phyloP scores from a whole-genome alignment of 2,797 vertebrate species.

The Xyrichtys novacula region DNA sequence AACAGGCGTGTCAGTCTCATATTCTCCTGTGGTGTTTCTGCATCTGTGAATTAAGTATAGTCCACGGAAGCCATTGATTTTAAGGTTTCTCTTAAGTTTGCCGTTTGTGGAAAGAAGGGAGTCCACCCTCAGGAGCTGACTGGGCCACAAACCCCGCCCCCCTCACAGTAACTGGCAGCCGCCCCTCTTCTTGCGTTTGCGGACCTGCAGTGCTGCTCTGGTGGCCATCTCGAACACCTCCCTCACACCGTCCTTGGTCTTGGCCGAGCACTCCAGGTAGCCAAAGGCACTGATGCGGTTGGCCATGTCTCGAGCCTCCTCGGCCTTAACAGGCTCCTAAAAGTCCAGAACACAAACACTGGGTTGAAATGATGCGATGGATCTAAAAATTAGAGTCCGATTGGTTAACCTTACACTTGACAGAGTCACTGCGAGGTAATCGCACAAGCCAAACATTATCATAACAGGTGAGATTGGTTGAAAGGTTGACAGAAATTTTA shows the following conservation, averaged over 20 bases:
- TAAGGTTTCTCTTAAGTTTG: conserved; percentile 66
- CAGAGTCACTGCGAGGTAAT: too few species aligned
- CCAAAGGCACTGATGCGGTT: conserved; percentile 96
- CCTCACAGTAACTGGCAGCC: conserved; percentile 92
- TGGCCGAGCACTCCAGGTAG: conserved; percentile 98
- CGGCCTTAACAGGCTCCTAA: conserved; percentile 94
- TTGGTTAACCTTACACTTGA: too few species aligned
- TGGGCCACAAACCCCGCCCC: conserved; percentile 23
- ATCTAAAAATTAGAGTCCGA: too few species aligned
- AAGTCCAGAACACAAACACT: conserved; percentile 11
- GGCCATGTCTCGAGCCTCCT: conserved; percentile 97
- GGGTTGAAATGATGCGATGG: background rate
- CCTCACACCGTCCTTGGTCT: conserved; percentile 97
- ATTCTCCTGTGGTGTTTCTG: conserved; percentile 61
- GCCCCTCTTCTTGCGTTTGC: conserved; percentile 92
- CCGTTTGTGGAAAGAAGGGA: conserved; percentile 25
- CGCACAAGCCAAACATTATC: too few species aligned
- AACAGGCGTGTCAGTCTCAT: conserved; percentile 79
- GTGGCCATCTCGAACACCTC: conserved; percentile 99
- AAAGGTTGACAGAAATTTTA: too few species aligned
- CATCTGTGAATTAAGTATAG: conserved; percentile 70
- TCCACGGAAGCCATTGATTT: conserved; percentile 77
- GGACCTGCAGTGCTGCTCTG: conserved; percentile 94
- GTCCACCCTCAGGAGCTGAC: conserved; percentile 42
- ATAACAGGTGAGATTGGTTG: too few species aligned